Conservation (phyloP, 2,113 vertebrate species). For the Trinectes maculatus region DNA sequence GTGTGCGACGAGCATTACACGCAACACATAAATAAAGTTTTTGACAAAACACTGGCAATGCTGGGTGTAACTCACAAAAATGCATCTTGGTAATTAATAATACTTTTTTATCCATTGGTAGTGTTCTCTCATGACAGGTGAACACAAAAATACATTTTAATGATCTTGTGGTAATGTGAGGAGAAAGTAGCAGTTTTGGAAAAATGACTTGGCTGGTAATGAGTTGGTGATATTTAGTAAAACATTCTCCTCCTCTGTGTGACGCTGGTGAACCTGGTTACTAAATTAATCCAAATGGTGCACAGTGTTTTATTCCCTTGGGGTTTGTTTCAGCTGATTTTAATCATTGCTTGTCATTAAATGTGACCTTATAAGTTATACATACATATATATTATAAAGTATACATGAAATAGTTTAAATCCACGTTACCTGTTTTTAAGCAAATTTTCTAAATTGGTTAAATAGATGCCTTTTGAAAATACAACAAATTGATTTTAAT, state of each 20-base stretch:
- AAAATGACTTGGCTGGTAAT: no score
- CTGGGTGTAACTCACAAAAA: no score
- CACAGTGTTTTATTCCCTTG: not conserved
- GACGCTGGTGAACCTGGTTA: not conserved
- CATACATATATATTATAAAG: not conserved
- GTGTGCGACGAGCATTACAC: no score
- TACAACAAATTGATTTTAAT: constrained; percentile 21
- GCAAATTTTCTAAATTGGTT: no score
- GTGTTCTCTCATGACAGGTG: no score
- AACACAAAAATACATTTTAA: not conserved
- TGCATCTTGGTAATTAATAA: no score
- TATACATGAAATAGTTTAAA: no score
- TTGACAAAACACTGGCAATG: no score
- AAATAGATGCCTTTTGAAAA: no score
- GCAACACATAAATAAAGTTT: no score
- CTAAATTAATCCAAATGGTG: not conserved
- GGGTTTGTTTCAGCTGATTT: constrained; percentile 7
- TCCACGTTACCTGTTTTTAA: not conserved
- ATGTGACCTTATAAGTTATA: not conserved
- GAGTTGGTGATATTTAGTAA: not conserved
- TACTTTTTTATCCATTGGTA: no score
- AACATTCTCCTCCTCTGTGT: not conserved
- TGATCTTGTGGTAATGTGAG: not conserved
- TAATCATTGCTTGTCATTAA: constrained; percentile 7
- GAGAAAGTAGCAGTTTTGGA: not conserved